Conservation (phyloP, 2,888 invertebrate genomes). For the Dynastes maya region DNA sequence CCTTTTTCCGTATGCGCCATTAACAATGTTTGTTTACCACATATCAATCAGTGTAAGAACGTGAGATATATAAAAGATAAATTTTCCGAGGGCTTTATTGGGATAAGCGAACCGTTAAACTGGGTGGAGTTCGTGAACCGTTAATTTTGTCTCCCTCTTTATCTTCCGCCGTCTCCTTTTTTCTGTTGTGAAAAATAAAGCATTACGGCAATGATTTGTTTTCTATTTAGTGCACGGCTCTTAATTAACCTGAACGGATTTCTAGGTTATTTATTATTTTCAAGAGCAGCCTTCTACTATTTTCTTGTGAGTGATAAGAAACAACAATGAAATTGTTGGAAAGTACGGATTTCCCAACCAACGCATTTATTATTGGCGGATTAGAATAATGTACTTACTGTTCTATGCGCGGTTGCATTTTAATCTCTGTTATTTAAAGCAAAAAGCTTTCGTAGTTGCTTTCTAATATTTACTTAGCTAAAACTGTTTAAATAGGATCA, state of each 20-base stretch:
- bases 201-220: constrained; percentile 26
- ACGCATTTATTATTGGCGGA: too few species aligned
- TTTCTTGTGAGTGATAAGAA: not conserved
- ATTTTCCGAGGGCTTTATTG: constrained; percentile 34
- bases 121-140: constrained; percentile 40
- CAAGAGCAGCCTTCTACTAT: not conserved
- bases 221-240: constrained; percentile 10
- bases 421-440: too few species aligned
- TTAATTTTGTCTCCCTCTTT: constrained; percentile 37
- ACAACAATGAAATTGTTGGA: not conserved
- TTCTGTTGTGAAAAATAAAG: constrained; percentile 35
- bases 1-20: not conserved
- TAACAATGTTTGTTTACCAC: constrained; percentile 40
- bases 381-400: too few species aligned
- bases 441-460: too few species aligned
- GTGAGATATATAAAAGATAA: constrained; percentile 37
- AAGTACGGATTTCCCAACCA: too few species aligned
- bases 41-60: constrained; percentile 30
- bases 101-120: constrained; percentile 42
- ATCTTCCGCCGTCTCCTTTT: constrained; percentile 15
- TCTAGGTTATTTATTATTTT: constrained; percentile 16
- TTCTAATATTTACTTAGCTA: too few species aligned
- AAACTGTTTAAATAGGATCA: too few species aligned
- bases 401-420: too few species aligned
- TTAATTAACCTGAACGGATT: constrained; percentile 30